phyloP scores from a whole-genome alignment of 2,113 vertebrate species.

The Potamarius usumacintae region DNA sequence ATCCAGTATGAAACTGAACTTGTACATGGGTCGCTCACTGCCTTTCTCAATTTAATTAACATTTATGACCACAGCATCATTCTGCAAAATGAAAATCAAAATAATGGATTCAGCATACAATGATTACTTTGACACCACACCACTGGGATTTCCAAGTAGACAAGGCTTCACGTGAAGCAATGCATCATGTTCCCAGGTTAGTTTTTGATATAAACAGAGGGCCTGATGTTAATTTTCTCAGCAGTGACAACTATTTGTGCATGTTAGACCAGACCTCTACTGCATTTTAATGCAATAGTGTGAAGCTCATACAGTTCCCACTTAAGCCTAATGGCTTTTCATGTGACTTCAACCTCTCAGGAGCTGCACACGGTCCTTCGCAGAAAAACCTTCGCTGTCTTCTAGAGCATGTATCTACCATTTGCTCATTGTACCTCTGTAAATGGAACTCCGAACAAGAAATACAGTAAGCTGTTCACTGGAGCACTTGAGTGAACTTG shows the following conservation, averaged over 20 bases:
- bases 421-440: conserved; percentile 5
- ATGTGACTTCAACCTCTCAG: conserved; percentile 14
- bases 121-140: neutral
- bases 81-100: neutral
- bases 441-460: conserved; percentile 8
- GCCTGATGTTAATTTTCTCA: conserved; percentile 27
- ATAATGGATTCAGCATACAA: neutral
- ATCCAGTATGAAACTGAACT: neutral
- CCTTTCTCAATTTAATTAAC: neutral
- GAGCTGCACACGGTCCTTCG: conserved; percentile 47
- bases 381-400: conserved; percentile 12
- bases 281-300: neutral
- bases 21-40: too few species aligned
- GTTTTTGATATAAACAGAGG: conserved; percentile 34
- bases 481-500: neutral
- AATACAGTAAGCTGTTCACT: neutral
- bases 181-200: conserved; percentile 3
- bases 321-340: conserved; percentile 7
- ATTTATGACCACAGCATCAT: neutral
- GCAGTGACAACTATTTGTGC: conserved; percentile 18
- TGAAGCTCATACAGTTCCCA: neutral
- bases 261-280: conserved; percentile 3
- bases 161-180: neutral
- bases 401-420: neutral
- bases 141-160: conserved; percentile 4